Evolutionary conservation across 2,888 invertebrate genomes (phyloP).

Genomic region (Scelioninae gen. 1): DNA sequence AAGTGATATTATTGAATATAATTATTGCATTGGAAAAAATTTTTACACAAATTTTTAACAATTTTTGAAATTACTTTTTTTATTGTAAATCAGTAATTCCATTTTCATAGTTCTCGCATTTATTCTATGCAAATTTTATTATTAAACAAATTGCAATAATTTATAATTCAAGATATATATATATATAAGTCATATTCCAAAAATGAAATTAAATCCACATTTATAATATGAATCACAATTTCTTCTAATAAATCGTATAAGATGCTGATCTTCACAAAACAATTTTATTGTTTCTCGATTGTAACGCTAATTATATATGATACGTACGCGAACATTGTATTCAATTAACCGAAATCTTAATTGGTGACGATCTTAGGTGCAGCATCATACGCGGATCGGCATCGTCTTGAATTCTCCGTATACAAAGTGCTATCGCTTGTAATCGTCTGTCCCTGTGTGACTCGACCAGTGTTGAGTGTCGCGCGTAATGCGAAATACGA

Average conservation of each 20-base stretch:
- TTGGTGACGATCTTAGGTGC: conserved; percentile 50
- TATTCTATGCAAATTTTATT: too few species aligned
- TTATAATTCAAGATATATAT: too few species aligned
- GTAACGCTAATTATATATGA: conserved; percentile 40
- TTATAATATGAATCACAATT: conserved; percentile 42
- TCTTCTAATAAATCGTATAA: conserved; percentile 33
- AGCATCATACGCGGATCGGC: conserved; percentile 57
- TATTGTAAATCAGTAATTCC: too few species aligned
- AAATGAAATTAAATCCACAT: conserved; percentile 36
- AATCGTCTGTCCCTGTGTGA: conserved; percentile 82
- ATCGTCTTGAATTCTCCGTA: conserved; percentile 73
- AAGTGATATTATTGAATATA: too few species aligned
- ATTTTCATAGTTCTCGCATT: too few species aligned
- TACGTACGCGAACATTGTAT: conserved; percentile 44
- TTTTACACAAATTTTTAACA: too few species aligned
- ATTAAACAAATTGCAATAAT: too few species aligned
- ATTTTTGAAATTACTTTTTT: too few species aligned
- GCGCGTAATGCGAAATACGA: conserved; percentile 83
- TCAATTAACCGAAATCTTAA: conserved; percentile 65
- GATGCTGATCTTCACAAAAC: conserved; percentile 30
- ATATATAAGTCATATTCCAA: neutral
- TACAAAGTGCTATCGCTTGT: conserved; percentile 80
- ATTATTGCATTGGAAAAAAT: too few species aligned
- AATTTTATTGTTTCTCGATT: conserved; percentile 21
- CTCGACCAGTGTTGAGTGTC: conserved; percentile 82